Evolutionary conservation across 2,113 vertebrate genomes (phyloP).

Genomic region (Odocoileus virginianus): DNA sequence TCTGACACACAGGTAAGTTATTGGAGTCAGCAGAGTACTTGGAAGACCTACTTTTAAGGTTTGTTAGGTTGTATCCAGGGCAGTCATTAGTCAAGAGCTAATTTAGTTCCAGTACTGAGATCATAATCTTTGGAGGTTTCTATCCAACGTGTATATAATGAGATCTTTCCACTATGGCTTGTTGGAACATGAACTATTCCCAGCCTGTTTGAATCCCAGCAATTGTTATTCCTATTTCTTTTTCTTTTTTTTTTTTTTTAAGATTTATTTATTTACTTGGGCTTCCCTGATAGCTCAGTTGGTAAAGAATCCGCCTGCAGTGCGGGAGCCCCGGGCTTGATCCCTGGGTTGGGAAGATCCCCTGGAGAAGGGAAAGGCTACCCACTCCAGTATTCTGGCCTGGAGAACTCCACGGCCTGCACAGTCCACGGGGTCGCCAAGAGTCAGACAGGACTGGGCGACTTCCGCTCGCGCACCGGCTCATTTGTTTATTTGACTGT

Average conservation of each 20-base stretch:
- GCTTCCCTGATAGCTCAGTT: not conserved
- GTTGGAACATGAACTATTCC: not conserved
- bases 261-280: not conserved
- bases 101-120: not conserved
- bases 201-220: not conserved
- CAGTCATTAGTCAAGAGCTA: not conserved
- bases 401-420: not conserved
- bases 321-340: not conserved
- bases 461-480: accelerated
- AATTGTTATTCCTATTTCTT: not conserved
- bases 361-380: not conserved
- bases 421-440: no score
- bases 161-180: not conserved
- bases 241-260: not conserved
- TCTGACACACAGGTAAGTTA: not conserved
- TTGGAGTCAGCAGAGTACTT: not conserved
- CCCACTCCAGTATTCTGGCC: not conserved
- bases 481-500: not conserved
- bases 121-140: not conserved
- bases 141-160: not conserved
- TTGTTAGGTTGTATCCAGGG: not conserved
- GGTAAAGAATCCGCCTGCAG: not conserved
- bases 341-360: not conserved
- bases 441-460: not conserved
- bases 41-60: not conserved